Evolutionary conservation across 2,888 invertebrate species (phyloP).

Genomic region (Scaptomyza cyrtandrae): DNA sequence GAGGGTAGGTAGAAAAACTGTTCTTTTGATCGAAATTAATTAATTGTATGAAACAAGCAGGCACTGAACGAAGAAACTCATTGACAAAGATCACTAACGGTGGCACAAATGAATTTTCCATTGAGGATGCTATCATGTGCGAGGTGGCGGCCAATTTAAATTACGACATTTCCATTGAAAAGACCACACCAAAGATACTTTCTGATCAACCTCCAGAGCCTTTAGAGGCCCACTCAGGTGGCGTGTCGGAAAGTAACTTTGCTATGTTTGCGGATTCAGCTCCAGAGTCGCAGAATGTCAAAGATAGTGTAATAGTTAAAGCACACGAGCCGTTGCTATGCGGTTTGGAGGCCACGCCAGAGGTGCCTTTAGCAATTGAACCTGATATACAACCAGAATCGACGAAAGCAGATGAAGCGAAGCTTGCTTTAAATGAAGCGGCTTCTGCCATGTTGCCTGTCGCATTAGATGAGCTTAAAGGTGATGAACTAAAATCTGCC

Average conservation of each 20-base stretch:
- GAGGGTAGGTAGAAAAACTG: slow-evolving; percentile 68
- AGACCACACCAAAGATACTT: slow-evolving; percentile 8
- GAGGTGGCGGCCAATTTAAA: slow-evolving; percentile 64
- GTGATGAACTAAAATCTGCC: slow-evolving; percentile 35
- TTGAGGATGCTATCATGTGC: slow-evolving; percentile 67
- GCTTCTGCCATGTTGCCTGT: not conserved
- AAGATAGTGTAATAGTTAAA: slow-evolving; percentile 9
- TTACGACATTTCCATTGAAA: slow-evolving; percentile 30
- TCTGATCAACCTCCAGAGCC: slow-evolving; percentile 5
- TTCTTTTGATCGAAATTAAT: not conserved
- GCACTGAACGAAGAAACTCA: slow-evolving; percentile 76
- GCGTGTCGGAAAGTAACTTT: slow-evolving; percentile 22
- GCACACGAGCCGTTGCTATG: not conserved
- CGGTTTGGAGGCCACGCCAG: not conserved
- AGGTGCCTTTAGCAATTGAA: slow-evolving; percentile 1
- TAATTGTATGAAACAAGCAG: slow-evolving; percentile 31
- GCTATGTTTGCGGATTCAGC: slow-evolving; percentile 21
- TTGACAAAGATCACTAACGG: slow-evolving; percentile 43
- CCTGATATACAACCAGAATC: slow-evolving; percentile 27
- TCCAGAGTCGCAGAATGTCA: slow-evolving; percentile 6
- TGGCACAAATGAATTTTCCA: slow-evolving; percentile 31
- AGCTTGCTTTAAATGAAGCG: not conserved
- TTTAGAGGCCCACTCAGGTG: slow-evolving; percentile 6
- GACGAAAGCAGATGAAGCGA: not conserved
- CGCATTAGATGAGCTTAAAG: slow-evolving; percentile 26